These are phyloP conservation scores for Australoheros facetus DNA, from an alignment of 2,797 vertebrate genomes.

Conservation along the genomic window DNA sequence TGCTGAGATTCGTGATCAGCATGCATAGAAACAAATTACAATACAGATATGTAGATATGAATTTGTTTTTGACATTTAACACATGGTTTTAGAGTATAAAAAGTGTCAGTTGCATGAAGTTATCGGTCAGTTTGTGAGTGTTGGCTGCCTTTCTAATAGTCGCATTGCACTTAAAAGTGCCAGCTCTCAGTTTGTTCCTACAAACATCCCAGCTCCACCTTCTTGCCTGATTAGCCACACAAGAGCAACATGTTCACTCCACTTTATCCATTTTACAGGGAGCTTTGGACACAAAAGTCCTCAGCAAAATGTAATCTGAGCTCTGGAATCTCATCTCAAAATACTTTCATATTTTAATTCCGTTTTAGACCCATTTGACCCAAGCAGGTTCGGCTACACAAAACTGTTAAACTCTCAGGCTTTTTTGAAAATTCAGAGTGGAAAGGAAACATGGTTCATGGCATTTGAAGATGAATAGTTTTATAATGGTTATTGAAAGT, in stretches of 20 bases:
- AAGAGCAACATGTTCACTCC: background rate
- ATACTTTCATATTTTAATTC: background rate
- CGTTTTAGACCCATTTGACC: background rate
- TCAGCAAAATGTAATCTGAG: conserved; percentile 37
- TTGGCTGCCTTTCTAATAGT: too few species aligned
- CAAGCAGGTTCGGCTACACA: background rate
- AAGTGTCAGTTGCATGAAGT: too few species aligned
- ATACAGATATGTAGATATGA: too few species aligned
- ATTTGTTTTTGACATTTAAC: too few species aligned
- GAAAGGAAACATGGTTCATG: background rate
- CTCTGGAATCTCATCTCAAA: conserved; percentile 30
- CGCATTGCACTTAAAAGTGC: background rate
- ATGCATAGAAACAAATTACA: too few species aligned
- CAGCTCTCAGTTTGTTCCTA: background rate
- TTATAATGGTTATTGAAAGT: background rate
- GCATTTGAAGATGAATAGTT: background rate
- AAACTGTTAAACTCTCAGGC: background rate
- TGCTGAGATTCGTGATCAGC: too few species aligned
- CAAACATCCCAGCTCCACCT: background rate
- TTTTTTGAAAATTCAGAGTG: background rate
- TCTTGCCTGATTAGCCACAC: background rate
- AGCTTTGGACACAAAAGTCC: conserved; percentile 34
- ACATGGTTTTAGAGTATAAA: too few species aligned
- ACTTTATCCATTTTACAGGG: background rate
- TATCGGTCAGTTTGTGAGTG: too few species aligned